A percentile compares a stretch with the other conserved stretches of the same genome.
Conservation (phyloP, 2,888 invertebrate species). For the Oligia fasciuncula region DNA sequence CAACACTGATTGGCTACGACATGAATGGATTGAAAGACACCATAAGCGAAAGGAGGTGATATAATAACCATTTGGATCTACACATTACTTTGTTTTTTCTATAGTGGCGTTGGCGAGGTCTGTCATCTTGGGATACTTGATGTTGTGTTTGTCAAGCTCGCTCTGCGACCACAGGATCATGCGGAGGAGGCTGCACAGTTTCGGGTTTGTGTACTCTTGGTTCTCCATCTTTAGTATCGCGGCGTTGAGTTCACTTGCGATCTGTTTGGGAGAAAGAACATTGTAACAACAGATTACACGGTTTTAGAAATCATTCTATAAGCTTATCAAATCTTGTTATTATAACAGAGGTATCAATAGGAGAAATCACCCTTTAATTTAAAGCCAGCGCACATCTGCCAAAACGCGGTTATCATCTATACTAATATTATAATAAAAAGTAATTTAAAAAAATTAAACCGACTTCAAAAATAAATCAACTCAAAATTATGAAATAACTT, state of each 20-base stretch:
- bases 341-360: background rate
- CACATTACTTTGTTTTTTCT: constrained; percentile 92
- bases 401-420: background rate
- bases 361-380: too few relatives aligned
- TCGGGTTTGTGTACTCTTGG: constrained; percentile 96
- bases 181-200: constrained; percentile 97
- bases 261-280: constrained; percentile 84
- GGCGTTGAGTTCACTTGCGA: constrained; percentile 99
- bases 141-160: constrained; percentile 97
- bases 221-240: constrained; percentile 99
- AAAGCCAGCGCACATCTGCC: background rate
- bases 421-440: too few relatives aligned
- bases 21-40: constrained; percentile 65
- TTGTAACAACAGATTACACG: background rate
- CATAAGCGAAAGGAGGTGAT: constrained; percentile 47
- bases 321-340: background rate
- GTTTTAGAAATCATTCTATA: background rate
- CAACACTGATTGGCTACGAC: constrained; percentile 42
- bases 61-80: constrained; percentile 47
- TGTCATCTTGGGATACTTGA: constrained; percentile 98
- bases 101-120: constrained; percentile 96
- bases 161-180: constrained; percentile 99
- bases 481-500: too few relatives aligned
- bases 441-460: too few relatives aligned
- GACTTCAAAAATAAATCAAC: too few relatives aligned